Evolutionary conservation across 2,797 vertebrate genomes (phyloP), one percentile per base, ranked within the genome.

Genomic region (Sciurus vulgaris): DNA sequence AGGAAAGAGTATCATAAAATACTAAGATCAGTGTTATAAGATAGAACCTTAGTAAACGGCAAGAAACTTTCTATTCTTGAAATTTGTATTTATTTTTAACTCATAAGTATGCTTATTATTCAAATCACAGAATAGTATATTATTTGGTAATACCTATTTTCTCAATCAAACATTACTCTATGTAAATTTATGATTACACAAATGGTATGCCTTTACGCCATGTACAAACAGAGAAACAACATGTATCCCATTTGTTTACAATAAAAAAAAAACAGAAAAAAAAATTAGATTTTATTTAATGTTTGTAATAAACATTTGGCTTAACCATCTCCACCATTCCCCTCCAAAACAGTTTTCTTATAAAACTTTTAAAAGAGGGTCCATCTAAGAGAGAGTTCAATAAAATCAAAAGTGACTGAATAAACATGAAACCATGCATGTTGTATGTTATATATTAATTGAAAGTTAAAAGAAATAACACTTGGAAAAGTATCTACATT

Each of bases 241-340:
- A n/a, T n/a, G n/a, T n/a, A n/a, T n/a, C n/a, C n/a, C n/a, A n/a
- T n/a, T n/a, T n/a, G n/a, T n/a, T n/a, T n/a, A n/a, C n/a, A n/a
- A n/a, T n/a, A n/a, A n/a, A n/a, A n/a, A n/a, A n/a, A n/a, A n/a
- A n/a, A n/a, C n/a, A n/a, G n/a, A n/a, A n/a, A n/a, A n/a, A n/a
- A n/a, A n/a, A 94, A 96, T 97, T 96, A 91, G 28, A 89, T 97
- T 96, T 97, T 54, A 81, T 93, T 41, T 38, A 38, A 38, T 38
- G 38, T 38, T 65, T 86, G 44, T 81, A 94, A 89, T 95, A 69
- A 95, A 84, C 54, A 84, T 83, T 86, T 96, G 95, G 77, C 92
- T 86, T 94, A 56, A 74, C 63, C 15, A 49, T 15, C 24, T 51
- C 59, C 28, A 86, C 5, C 30, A 18, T 90, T 70, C 30, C 20